These are phyloP conservation scores for Aegotheles bennettii DNA, from an alignment of 2,113 vertebrate genomes.

Conservation along the genomic window DNA sequence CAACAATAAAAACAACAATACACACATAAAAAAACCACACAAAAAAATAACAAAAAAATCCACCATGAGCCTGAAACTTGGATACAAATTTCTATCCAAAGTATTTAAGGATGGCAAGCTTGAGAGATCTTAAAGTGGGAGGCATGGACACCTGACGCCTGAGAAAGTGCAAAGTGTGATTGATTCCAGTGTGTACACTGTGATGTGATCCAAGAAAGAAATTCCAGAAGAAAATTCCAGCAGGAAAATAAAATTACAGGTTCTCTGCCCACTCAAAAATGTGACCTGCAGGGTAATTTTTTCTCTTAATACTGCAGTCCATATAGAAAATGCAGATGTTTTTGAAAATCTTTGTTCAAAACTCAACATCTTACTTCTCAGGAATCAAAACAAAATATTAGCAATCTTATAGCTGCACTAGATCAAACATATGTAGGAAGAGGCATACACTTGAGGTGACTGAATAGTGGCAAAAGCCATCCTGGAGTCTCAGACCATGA, in stretches of 20 bases:
- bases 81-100: not conserved
- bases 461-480: not conserved
- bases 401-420: not conserved
- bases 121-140: not conserved
- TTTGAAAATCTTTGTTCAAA: not conserved
- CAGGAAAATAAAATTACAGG: not conserved
- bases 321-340: not conserved
- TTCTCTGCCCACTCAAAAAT: not conserved
- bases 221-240: not conserved
- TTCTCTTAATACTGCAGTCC: not conserved
- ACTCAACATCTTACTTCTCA: not conserved
- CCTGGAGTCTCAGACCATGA: not conserved
- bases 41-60: not conserved
- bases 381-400: not conserved
- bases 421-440: not conserved
- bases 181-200: not conserved
- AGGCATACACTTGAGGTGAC: not conserved
- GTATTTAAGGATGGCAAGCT: not conserved
- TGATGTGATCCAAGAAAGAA: not conserved
- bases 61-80: not conserved
- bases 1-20: too few relatives aligned
- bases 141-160: not conserved
- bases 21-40: not conserved
- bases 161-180: not conserved
- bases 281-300: not conserved